These are phyloP conservation scores for Pollicipes pollicipes DNA, from an alignment of 1,140 invertebrate genomes.

Conservation along the genomic window DNA sequence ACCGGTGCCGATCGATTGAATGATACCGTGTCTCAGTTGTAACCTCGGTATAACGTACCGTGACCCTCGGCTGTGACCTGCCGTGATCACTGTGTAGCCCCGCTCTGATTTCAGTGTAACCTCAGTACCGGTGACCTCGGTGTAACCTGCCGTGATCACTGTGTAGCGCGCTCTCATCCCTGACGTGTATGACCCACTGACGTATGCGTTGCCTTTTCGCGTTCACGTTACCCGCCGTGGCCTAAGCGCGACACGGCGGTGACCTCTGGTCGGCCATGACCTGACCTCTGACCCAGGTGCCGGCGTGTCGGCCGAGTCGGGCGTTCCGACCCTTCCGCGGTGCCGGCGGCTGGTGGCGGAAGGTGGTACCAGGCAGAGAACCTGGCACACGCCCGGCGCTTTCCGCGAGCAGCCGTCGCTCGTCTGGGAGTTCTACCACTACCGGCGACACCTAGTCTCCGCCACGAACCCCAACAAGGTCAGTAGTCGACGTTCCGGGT, in stretches of 20 bases:
- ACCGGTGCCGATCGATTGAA: too few relatives aligned
- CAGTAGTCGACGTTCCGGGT: too few relatives aligned
- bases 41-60: neutral
- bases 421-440: slow-evolving; percentile 66
- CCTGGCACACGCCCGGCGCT: slow-evolving; percentile 45
- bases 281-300: slow-evolving; percentile 26
- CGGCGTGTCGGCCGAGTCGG: slow-evolving; percentile 46
- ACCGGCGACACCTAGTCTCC: slow-evolving; percentile 43
- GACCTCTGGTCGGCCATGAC: neutral
- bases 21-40: neutral
- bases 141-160: neutral
- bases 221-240: neutral
- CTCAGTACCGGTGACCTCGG: slow-evolving; percentile 3
- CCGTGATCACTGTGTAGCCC: neutral
- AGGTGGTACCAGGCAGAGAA: slow-evolving; percentile 42
- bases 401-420: slow-evolving; percentile 45
- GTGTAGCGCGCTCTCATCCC: slow-evolving; percentile 4
- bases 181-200: neutral
- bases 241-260: too few relatives aligned
- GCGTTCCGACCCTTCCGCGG: slow-evolving; percentile 64
- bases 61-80: too few relatives aligned
- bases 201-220: neutral
- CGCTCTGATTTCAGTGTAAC: slow-evolving; percentile 1
- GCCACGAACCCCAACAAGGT: slow-evolving; percentile 44
- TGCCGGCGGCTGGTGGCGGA: slow-evolving; percentile 56